Conservation (phyloP, 2,888 invertebrate genomes). For the Drosophila yooni region DNA sequence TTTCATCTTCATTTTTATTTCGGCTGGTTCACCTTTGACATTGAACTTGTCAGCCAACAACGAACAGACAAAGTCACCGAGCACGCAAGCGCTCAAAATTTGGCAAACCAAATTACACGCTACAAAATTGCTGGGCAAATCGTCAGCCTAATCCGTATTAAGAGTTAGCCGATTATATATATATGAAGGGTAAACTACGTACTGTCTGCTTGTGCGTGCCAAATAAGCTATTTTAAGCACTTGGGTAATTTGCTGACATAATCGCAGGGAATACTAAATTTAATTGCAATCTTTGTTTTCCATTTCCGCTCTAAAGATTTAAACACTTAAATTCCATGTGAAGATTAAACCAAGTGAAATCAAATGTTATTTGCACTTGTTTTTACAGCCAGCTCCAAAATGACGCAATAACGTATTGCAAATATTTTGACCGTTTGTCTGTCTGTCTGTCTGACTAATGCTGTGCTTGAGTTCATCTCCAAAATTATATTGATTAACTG, state of each 20-base stretch:
- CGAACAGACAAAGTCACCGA: slow-evolving; percentile 14
- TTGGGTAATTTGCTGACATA: slow-evolving; percentile 12
- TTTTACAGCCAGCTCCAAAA: background rate
- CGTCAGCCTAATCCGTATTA: slow-evolving; percentile 1
- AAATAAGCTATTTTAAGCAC: slow-evolving; percentile 23
- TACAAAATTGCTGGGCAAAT: slow-evolving; percentile 18
- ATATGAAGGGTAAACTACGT: slow-evolving; percentile 15
- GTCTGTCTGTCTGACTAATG: background rate
- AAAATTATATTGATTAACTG: background rate
- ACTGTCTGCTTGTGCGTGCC: background rate
- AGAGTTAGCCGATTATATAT: slow-evolving; percentile 2
- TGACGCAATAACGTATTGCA: background rate
- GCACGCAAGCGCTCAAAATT: slow-evolving; percentile 32
- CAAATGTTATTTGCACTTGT: background rate
- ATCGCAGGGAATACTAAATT: slow-evolving; percentile 26
- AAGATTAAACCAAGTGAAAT: background rate
- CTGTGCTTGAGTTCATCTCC: background rate
- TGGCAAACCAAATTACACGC: slow-evolving; percentile 30
- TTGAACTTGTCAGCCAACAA: slow-evolving; percentile 68
- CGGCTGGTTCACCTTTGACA: slow-evolving; percentile 67
- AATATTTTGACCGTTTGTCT: background rate
- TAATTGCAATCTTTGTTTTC: slow-evolving; percentile 41
- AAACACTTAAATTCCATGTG: background rate
- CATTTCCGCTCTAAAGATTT: slow-evolving; percentile 27
- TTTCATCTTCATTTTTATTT: slow-evolving; percentile 4